Conservation (phyloP, 2,113 vertebrate species). For the Hemiprocne comata region DNA sequence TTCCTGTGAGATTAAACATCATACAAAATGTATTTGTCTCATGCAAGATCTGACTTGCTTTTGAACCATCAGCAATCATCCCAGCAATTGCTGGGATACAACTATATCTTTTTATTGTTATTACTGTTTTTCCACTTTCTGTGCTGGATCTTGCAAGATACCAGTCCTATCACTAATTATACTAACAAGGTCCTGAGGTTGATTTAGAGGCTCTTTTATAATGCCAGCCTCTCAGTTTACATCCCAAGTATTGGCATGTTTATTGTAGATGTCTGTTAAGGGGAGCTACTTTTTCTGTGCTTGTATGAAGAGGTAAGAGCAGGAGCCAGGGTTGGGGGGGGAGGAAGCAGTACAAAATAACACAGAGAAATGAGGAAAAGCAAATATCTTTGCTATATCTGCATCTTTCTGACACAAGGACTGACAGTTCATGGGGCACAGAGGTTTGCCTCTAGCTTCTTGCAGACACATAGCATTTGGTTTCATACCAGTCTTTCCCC, state of each 20-base stretch:
- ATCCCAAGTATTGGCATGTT: constrained; percentile 57
- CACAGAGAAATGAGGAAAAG: background rate
- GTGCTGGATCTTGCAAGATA: constrained; percentile 22
- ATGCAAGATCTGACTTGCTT: constrained; percentile 56
- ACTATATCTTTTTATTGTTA: constrained; percentile 1
- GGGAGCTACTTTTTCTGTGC: constrained; percentile 40
- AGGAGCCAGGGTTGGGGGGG: background rate
- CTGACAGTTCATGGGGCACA: background rate
- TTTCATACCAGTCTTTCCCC: background rate
- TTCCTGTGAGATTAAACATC: constrained; percentile 54
- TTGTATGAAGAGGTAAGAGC: background rate
- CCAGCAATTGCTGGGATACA: constrained; percentile 6
- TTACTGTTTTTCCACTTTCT: constrained; percentile 25
- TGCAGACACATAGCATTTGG: accelerated
- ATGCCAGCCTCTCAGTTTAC: constrained; percentile 39
- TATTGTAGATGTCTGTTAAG: constrained; percentile 44
- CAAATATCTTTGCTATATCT: background rate
- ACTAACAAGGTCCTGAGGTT: constrained; percentile 53
- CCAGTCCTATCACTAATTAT: constrained; percentile 51
- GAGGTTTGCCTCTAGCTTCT: background rate
- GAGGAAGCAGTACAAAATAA: background rate
- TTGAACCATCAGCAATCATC: constrained; percentile 37
- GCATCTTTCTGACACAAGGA: background rate
- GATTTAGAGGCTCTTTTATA: constrained; percentile 55
- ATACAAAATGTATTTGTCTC: constrained; percentile 37